A percentile compares a stretch with the other conserved stretches of the same genome.
phyloP scores from a whole-genome alignment of 2,797 vertebrate genomes.

The Oophaga sylvatica region DNA sequence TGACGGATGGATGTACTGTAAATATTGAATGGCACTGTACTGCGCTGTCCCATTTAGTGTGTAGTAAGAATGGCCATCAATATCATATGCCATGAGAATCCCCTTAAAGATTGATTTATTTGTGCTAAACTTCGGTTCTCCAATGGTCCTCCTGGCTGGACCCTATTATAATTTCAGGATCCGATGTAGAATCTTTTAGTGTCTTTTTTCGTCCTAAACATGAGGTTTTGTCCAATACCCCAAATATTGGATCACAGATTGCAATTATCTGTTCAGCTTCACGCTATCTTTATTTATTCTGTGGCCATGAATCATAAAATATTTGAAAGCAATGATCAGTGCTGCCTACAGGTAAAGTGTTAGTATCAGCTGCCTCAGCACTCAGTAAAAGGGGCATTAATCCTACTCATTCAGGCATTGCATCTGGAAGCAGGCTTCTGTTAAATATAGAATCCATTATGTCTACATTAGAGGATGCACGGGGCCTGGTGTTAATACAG shows the following conservation, averaged over 20 bases:
- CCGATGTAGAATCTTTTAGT: neutral
- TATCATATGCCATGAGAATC: neutral
- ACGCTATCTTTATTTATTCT: neutral
- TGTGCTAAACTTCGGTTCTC: neutral
- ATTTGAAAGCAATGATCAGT: constrained; percentile 23
- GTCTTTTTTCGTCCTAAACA: neutral
- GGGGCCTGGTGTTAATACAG: constrained; percentile 44
- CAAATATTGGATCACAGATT: neutral
- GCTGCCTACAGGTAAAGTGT: constrained; percentile 53
- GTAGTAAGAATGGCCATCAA: too few relatives aligned
- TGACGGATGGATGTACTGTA: too few relatives aligned
- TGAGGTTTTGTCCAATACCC: neutral
- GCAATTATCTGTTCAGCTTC: neutral
- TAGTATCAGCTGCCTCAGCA: constrained; percentile 55
- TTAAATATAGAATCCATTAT: constrained; percentile 60
- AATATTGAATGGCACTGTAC: too few relatives aligned
- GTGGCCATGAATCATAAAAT: constrained; percentile 4
- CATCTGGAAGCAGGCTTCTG: constrained; percentile 51
- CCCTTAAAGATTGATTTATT: neutral
- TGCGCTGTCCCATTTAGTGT: too few relatives aligned
- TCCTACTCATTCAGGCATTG: constrained; percentile 46
- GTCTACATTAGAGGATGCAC: constrained; percentile 44
- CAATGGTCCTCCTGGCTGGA: neutral
- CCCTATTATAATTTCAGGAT: neutral
- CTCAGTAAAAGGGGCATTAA: constrained; percentile 58